phyloP scores from a whole-genome alignment of 2,797 vertebrate genomes.

The Anas bernieri region DNA sequence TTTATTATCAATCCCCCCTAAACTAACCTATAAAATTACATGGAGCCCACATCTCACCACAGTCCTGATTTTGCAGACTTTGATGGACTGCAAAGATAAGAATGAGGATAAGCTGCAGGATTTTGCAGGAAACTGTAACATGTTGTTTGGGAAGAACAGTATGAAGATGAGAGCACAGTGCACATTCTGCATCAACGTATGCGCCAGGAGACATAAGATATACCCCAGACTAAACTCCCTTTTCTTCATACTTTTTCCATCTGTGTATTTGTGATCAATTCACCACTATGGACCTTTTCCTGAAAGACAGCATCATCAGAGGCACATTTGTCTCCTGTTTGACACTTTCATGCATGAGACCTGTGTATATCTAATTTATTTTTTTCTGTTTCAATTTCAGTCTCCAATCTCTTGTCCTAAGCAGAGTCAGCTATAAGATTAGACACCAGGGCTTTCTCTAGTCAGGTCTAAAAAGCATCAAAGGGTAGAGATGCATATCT shows the following conservation, averaged over 20 bases:
- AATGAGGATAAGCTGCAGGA: background rate
- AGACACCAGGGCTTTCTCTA: background rate
- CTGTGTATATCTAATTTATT: background rate
- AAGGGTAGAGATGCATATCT: background rate
- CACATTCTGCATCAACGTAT: background rate
- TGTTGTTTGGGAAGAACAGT: background rate
- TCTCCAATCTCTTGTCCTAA: background rate
- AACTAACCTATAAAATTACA: background rate
- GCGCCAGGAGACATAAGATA: background rate
- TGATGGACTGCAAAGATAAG: background rate
- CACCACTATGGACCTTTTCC: background rate
- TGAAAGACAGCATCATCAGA: background rate
- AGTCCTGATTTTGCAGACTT: background rate
- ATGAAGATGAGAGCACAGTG: accelerated
- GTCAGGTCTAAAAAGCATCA: background rate
- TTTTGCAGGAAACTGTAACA: background rate
- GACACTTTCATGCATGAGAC: background rate
- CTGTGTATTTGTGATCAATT: background rate
- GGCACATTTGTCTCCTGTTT: background rate
- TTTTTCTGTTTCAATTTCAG: background rate
- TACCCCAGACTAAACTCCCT: background rate
- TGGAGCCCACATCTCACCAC: accelerated
- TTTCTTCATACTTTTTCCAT: background rate
- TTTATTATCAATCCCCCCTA: background rate
- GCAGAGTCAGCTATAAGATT: background rate